Evolutionary conservation across 2,797 vertebrate species (phyloP).

Genomic region (Mycteria americana): DNA sequence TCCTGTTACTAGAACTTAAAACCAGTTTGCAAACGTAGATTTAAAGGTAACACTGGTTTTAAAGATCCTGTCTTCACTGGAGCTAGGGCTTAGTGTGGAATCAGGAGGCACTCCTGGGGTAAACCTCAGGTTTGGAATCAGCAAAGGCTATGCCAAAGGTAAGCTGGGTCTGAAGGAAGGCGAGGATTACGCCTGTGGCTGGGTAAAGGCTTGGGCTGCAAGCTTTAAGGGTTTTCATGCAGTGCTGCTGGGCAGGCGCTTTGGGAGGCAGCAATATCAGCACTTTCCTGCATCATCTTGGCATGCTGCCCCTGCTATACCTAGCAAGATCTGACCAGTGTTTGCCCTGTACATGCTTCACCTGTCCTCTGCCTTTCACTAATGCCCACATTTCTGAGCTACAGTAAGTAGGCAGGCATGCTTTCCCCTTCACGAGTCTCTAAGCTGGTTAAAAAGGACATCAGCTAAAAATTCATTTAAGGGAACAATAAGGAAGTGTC

Average conservation of each 20-base stretch:
- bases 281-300: background rate
- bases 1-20: background rate
- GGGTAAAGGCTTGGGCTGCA: background rate
- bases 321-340: background rate
- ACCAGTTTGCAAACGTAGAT: background rate
- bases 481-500: background rate
- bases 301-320: background rate
- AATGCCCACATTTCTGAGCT: background rate
- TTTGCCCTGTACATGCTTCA: background rate
- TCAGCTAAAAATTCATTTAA: background rate
- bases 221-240: background rate
- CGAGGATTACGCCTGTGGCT: background rate
- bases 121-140: background rate
- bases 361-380: background rate
- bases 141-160: background rate
- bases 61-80: background rate
- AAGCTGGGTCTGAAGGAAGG: background rate
- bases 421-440: background rate
- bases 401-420: background rate
- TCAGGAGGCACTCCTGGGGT: background rate
- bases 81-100: background rate
- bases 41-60: background rate
- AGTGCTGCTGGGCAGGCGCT: background rate
- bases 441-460: background rate
- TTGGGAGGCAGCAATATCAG: background rate